Base-by-base conservation (phyloP, 2,113 vertebrate species). In the Cinclus cinclus region DNA sequence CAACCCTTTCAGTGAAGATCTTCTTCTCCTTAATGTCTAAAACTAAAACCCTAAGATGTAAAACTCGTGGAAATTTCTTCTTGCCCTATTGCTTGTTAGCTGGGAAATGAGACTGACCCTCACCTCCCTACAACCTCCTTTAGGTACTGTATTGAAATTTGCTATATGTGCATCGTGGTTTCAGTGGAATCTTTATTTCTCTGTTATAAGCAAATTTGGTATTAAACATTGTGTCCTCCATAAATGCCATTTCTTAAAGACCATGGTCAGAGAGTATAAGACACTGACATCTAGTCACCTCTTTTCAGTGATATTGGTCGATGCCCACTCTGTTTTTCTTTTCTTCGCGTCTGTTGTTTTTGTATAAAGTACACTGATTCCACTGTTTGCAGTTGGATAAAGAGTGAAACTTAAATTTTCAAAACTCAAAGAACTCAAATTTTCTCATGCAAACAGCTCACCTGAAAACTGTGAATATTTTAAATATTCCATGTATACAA, bases 111-210 rank as follows among this genome's bases (percentile, higher is more conserved):
- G 35, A n/a, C 10, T 7, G 3, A 52, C 7, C 8, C 3, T 9
- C 33, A 33, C 5, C 6, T 49, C 7, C 0, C 3, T 46, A 60
- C 10, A 55, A 25, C 7, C 0, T 35, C 4, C 22, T 67, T 42
- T 49, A 44, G 4, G 15, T 28, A 44, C 13, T 63, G 10, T 25
- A 44, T 33, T 53, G 11, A 5, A 81, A 28, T 44, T 73, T 64
- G 3, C 2, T 42, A 18, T 0, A 12, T 22, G 18, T 53, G 2
- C 20, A 10, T 25, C 14, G 1, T 13, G 3, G 37, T 74, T 82
- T 74, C n/a, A 39, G 21, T 55, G 20, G n/a, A 69, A 55, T 60
- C 23, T 69, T 9, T 55, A 70, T 55, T 28, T 28, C 24, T 46
- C 5, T 22, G 3, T 5, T 31, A 74, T 31, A 42, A 91, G 14